Evolutionary conservation across 2,797 vertebrate species (phyloP).

Genomic region (Margarornis squamiger): DNA sequence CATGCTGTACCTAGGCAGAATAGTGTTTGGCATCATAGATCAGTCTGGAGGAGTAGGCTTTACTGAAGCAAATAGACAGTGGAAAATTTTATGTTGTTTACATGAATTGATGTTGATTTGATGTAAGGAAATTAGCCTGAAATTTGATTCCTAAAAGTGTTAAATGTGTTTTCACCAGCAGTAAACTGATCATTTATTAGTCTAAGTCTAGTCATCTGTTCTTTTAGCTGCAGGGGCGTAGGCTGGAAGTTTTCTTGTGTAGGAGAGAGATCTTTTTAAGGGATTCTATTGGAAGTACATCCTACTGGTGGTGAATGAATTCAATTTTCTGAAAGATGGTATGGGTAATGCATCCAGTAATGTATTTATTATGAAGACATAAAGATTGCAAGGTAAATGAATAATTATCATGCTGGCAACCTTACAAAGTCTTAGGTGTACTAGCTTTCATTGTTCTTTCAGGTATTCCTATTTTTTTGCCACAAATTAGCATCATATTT

Average conservation of each 20-base stretch:
- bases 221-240: neutral
- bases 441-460: neutral
- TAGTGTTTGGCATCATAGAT: neutral
- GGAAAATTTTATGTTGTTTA: neutral
- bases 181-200: neutral
- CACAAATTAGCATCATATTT: neutral
- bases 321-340: neutral
- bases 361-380: neutral
- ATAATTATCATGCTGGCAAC: neutral
- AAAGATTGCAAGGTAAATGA: neutral
- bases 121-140: neutral
- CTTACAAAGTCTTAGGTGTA: neutral
- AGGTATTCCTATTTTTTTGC: neutral
- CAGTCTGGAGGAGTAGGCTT: neutral
- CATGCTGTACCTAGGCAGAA: neutral
- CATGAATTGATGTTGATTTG: neutral
- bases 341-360: neutral
- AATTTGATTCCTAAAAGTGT: neutral
- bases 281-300: neutral
- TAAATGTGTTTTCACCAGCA: neutral
- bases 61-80: neutral
- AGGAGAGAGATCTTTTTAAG: neutral
- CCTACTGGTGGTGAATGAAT: neutral
- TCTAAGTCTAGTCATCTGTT: neutral
- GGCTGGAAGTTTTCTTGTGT: neutral